Evolutionary conservation across 1,140 invertebrate genomes (phyloP).

Genomic region (Drosophila neocordata): DNA sequence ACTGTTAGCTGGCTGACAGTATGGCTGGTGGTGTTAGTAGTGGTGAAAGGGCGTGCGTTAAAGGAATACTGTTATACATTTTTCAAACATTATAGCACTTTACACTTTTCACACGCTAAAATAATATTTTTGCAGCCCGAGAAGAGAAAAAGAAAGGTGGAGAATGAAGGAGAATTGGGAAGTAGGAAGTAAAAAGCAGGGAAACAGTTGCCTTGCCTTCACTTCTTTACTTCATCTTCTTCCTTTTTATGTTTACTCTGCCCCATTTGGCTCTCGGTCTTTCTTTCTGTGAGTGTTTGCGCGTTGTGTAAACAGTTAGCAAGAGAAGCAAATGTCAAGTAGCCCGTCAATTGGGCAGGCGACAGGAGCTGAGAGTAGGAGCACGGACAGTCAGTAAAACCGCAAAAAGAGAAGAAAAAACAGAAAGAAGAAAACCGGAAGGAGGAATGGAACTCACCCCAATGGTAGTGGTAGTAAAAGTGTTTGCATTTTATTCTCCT

Average conservation of each 20-base stretch:
- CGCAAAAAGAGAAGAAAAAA: constrained; percentile 32
- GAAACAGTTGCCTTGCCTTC: background rate
- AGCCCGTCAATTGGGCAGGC: constrained; percentile 74
- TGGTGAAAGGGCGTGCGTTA: background rate
- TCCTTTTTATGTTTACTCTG: constrained; percentile 32
- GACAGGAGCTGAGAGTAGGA: constrained; percentile 28
- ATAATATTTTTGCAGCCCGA: constrained; percentile 69
- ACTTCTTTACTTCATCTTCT: background rate
- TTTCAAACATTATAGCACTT: constrained; percentile 75
- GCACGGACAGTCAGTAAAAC: constrained; percentile 45
- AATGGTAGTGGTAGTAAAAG: constrained; percentile 34
- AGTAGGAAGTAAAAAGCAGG: background rate
- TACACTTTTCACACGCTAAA: constrained; percentile 80
- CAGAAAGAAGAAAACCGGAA: background rate
- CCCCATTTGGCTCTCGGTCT: constrained; percentile 41
- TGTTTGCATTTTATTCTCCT: constrained; percentile 73
- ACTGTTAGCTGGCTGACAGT: too few species aligned
- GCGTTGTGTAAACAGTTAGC: constrained; percentile 62
- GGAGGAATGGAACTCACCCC: background rate
- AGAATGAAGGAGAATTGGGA: background rate
- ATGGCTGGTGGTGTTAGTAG: constrained; percentile 1
- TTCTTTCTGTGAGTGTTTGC: constrained; percentile 33
- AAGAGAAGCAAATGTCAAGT: constrained; percentile 74
- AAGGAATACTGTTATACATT: constrained; percentile 65
- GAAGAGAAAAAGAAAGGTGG: background rate